These are phyloP conservation scores for Pyxicephalus adspersus DNA, from an alignment of 2,113 vertebrate species.

Conservation along the genomic window DNA sequence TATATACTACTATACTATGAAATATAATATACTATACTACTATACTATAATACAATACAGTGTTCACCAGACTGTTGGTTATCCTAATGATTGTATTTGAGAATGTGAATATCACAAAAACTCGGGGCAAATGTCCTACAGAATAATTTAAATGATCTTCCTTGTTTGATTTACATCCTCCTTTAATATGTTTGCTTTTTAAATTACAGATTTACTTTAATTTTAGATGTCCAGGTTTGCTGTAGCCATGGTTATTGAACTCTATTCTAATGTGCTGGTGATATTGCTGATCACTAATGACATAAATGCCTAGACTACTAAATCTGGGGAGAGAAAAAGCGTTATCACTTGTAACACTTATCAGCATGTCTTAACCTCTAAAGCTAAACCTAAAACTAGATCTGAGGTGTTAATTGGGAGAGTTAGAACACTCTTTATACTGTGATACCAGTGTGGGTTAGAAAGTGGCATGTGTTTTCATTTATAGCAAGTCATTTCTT, in stretches of 20 bases:
- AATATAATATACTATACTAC: no score
- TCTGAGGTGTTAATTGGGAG: slow-evolving; percentile 46
- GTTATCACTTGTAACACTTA: slow-evolving; percentile 46
- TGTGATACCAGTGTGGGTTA: slow-evolving; percentile 10
- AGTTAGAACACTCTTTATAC: slow-evolving; percentile 9
- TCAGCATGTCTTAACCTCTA: slow-evolving; percentile 16
- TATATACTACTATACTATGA: no score
- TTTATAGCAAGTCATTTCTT: not conserved
- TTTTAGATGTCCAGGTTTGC: not conserved
- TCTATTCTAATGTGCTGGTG: not conserved
- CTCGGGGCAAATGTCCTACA: no score
- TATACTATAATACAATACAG: no score
- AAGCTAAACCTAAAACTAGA: slow-evolving; percentile 1
- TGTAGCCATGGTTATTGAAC: not conserved
- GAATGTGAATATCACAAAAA: no score
- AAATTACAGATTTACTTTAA: not conserved
- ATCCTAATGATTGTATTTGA: no score
- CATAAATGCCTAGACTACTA: not conserved
- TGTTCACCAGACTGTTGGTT: no score
- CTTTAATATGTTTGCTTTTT: no score
- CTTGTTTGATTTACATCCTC: no score
- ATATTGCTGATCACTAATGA: slow-evolving; percentile 8
- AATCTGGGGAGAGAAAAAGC: not conserved
- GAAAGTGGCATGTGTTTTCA: not conserved
- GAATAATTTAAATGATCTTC: no score